Evolutionary conservation across 2,113 vertebrate species (phyloP).

Genomic region (Tursiops truncatus): DNA sequence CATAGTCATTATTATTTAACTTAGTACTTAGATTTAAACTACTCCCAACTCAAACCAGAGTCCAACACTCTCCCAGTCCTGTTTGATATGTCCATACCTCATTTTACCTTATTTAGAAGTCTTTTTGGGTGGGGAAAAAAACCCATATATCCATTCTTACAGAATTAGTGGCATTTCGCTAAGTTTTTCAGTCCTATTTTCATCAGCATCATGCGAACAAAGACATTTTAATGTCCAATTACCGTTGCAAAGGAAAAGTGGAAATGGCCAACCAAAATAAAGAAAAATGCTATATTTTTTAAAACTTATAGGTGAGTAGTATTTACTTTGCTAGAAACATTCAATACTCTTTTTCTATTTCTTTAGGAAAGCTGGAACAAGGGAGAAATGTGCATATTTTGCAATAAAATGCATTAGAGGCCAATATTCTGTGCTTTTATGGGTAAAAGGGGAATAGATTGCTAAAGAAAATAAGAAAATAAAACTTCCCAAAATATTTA

Average conservation of each 20-base stretch:
- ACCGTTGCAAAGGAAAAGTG: background rate
- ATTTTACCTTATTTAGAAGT: background rate
- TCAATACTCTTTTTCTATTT: background rate
- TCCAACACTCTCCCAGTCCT: background rate
- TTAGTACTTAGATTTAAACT: background rate
- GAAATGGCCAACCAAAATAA: background rate
- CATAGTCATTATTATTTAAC: background rate
- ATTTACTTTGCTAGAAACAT: background rate
- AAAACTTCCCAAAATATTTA: background rate
- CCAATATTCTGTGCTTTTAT: background rate
- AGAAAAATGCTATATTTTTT: background rate
- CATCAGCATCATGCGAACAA: background rate
- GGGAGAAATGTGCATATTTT: background rate
- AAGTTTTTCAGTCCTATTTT: background rate
- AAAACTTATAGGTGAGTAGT: background rate
- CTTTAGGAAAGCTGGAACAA: background rate
- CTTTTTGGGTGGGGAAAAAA: background rate
- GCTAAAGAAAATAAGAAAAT: background rate
- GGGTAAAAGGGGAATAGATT: background rate
- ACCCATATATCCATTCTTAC: background rate
- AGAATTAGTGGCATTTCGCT: background rate
- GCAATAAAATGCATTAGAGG: background rate
- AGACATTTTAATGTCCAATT: background rate
- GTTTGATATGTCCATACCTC: background rate
- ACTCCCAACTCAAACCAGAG: background rate